Conservation (phyloP, 2,888 invertebrate genomes). For the Microctonus hyperodae region DNA sequence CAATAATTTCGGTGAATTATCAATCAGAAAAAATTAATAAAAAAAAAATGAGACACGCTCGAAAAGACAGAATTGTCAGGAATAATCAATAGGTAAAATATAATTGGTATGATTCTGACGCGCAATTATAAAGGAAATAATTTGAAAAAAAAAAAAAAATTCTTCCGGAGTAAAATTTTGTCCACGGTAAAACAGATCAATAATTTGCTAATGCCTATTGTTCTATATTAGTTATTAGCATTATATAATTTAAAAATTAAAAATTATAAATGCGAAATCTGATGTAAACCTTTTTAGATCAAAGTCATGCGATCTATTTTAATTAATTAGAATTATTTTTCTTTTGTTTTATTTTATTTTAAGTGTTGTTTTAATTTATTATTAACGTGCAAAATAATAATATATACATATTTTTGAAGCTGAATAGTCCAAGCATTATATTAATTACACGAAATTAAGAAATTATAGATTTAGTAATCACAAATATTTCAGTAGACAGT, state of each 20-base stretch:
- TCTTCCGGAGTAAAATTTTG: background rate
- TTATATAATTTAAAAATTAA: slow-evolving; percentile 34
- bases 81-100: slow-evolving; percentile 23
- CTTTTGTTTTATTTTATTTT: slow-evolving; percentile 22
- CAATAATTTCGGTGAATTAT: background rate
- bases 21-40: background rate
- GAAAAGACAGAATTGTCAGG: slow-evolving; percentile 38
- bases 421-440: slow-evolving; percentile 35
- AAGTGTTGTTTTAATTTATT: background rate
- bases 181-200: slow-evolving; percentile 31
- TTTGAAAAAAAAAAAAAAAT: slow-evolving; percentile 16
- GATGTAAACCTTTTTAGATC: slow-evolving; percentile 58
- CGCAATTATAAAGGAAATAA: slow-evolving; percentile 35
- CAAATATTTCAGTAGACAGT: slow-evolving; percentile 34
- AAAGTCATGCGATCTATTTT: slow-evolving; percentile 36
- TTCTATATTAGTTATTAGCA: slow-evolving; percentile 37
- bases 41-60: slow-evolving; percentile 20
- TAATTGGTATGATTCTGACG: slow-evolving; percentile 40
- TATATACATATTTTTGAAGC: no score
- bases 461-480: slow-evolving; percentile 39
- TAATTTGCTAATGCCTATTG: slow-evolving; percentile 32
- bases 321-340: slow-evolving; percentile 19
- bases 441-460: slow-evolving; percentile 32
- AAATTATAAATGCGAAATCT: slow-evolving; percentile 54
- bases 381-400: no score